Evolutionary conservation across 2,888 invertebrate species (phyloP), one percentile per base, ranked within the genome.

Genomic region (Eutolmus rufibarbis): DNA sequence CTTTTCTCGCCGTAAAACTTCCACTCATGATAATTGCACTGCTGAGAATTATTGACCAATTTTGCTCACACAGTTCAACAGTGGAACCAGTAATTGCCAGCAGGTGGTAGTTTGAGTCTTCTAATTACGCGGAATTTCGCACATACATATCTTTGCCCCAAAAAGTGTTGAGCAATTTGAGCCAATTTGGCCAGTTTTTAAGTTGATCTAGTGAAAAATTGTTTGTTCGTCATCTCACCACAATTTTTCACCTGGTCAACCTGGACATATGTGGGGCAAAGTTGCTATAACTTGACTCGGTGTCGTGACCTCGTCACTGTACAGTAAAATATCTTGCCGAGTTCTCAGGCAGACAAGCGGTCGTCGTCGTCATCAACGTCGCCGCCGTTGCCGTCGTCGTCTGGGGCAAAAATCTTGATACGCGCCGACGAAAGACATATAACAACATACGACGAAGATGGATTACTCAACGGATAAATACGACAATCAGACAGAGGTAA

Each of bases 401-500:
- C 66, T 66, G 66, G 66, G 12, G 23, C 16, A 46, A 23, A 66
- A 28, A n/a, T 51, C 19, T 28, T 4, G 23, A 19, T 23, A 19
- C 19, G 1, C 66, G 12, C 7, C 66, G 23, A 23, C 19, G 66
- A 66, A 66, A 66, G 66, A 66, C 28, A 66, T 66, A 56, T n/a
- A n/a, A 46, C 43, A 46, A 14, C 12, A 66, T 56, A 34, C 66
- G 74, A 84, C 84, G 84, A 40, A 66, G 84, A 84, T 84, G 74
- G 28, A 84, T 84, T 66, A 66, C 84, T 74, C 14, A 40, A 19
- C 28, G 84, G 40, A 40, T 31, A 66, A 43, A 74, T 66, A 66
- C 66, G 84, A 40, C 84, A 43, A 66, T 84, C 74, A 56, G 43
- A 81, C 28, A 51, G 76, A 66, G 37, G 40, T 43, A 46, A 66